Evolutionary conservation across 2,113 vertebrate genomes (phyloP).

Genomic region (Leuciscus idus): DNA sequence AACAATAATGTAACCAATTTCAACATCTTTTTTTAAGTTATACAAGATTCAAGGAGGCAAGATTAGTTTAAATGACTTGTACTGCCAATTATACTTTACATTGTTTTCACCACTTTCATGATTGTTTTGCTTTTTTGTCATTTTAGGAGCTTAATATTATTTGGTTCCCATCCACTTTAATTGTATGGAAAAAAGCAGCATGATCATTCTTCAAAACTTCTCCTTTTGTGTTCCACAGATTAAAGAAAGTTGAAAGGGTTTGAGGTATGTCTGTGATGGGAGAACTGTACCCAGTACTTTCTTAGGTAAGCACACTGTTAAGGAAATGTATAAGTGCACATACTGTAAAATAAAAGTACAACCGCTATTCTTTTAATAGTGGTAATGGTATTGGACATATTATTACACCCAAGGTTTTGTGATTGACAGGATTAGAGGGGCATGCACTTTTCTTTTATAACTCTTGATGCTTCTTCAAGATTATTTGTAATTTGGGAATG

Average conservation of each 20-base stretch:
- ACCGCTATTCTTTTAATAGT: neutral
- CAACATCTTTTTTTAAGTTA: neutral
- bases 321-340: neutral
- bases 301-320: too few species aligned
- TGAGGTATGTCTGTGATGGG: too few species aligned
- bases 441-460: neutral
- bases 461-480: neutral
- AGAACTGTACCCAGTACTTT: too few species aligned
- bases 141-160: neutral
- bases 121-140: neutral
- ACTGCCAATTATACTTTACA: neutral
- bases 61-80: too few species aligned
- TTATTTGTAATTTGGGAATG: slow-evolving; percentile 1
- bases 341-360: neutral
- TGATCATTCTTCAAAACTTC: neutral
- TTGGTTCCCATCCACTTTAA: neutral
- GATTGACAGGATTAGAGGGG: neutral
- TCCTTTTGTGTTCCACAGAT: too few species aligned
- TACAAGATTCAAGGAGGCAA: too few species aligned
- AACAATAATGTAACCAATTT: too few species aligned
- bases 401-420: neutral
- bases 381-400: neutral
- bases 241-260: too few species aligned
- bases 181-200: neutral
- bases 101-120: neutral